Percentiles rank a stretch among this genome's conserved stretches.
Conservation (phyloP, 1,140 invertebrate genomes). For the Temnothorax nylanderi region DNA sequence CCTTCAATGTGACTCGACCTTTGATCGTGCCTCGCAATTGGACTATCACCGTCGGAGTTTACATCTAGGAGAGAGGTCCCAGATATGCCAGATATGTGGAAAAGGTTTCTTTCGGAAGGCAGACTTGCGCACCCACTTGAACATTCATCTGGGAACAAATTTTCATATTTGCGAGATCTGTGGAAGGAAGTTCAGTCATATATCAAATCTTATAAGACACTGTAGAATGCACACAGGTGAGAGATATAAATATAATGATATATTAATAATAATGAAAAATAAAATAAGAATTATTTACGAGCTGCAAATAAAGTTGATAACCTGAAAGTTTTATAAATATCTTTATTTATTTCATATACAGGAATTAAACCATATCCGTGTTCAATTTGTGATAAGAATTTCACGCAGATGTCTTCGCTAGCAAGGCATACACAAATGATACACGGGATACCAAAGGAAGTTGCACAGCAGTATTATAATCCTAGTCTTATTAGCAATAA, state of each 20-base stretch:
- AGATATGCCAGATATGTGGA: conserved; percentile 81
- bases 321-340: not conserved
- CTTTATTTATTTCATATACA: conserved; percentile 53
- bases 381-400: conserved; percentile 84
- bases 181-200: conserved; percentile 84
- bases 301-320: not conserved
- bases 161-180: conserved; percentile 84
- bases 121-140: conserved; percentile 84
- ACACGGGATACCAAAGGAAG: conserved; percentile 73
- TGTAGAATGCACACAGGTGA: conserved; percentile 83
- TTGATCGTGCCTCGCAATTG: conserved; percentile 80
- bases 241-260: not conserved
- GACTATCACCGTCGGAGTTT: conserved; percentile 80
- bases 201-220: conserved; percentile 85
- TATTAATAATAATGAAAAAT: not conserved
- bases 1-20: conserved; percentile 76
- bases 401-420: conserved; percentile 83
- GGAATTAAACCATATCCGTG: conserved; percentile 85
- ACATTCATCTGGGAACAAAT: conserved; percentile 84
- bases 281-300: not conserved
- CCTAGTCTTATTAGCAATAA: conserved; percentile 30
- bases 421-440: conserved; percentile 79
- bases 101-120: conserved; percentile 82
- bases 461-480: conserved; percentile 39
- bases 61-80: conserved; percentile 80